Percentiles rank a stretch among this genome's conserved stretches.
These are phyloP conservation scores for Gallinago media DNA, from an alignment of 2,113 vertebrate species.

Conservation along the genomic window DNA sequence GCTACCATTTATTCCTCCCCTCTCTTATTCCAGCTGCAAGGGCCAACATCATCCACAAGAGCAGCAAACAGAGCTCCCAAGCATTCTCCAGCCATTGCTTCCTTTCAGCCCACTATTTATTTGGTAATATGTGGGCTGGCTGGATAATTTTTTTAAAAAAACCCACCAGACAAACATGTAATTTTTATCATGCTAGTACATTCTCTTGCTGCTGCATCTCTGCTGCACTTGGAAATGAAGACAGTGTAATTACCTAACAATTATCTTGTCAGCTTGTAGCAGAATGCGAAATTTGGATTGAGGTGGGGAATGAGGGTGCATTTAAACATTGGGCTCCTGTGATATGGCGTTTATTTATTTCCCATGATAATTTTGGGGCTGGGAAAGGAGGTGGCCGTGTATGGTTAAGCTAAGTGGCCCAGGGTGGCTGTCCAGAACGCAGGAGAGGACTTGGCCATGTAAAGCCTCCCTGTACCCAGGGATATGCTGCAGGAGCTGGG, in stretches of 20 bases:
- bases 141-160: neutral
- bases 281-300: neutral
- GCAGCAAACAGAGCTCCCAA: neutral
- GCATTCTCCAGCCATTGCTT: neutral
- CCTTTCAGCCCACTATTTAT: neutral
- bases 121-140: neutral
- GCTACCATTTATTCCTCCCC: neutral
- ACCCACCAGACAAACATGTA: neutral
- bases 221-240: conserved; percentile 54
- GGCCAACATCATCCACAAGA: neutral
- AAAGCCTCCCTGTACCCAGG: accelerated
- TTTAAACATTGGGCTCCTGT: neutral
- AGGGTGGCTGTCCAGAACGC: neutral
- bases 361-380: neutral
- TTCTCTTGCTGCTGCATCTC: conserved; percentile 27
- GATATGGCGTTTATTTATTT: neutral
- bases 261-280: conserved; percentile 66
- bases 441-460: accelerated
- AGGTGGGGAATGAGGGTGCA: neutral
- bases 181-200: conserved; percentile 46
- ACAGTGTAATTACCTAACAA: conserved; percentile 64
- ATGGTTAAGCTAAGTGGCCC: neutral
- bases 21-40: neutral
- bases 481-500: too few relatives aligned
- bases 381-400: neutral